phyloP scores from a whole-genome alignment of 2,797 vertebrate species.

The Muscicapa striata region DNA sequence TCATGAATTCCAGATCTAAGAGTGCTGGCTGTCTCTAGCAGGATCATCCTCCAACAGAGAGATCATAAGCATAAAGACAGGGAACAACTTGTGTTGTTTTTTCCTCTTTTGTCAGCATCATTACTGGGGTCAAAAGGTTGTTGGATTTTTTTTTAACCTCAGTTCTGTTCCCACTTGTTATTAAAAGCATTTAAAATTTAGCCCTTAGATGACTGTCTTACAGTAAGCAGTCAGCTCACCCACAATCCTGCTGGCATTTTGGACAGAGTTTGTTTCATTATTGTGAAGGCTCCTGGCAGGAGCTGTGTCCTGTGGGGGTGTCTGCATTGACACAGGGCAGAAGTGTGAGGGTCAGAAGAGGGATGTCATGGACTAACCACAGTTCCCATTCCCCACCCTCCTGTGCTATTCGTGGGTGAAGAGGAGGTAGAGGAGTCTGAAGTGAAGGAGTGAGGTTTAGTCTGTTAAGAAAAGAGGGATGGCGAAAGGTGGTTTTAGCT shows the following conservation, averaged over 20 bases:
- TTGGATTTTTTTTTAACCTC: not conserved
- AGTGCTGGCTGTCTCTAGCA: not conserved
- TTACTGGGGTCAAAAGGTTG: not conserved
- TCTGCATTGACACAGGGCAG: not conserved
- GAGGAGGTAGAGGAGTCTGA: not conserved
- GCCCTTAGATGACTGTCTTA: not conserved
- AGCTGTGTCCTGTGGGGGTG: accelerated
- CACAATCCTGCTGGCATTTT: not conserved
- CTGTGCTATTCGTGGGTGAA: not conserved
- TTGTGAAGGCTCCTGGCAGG: not conserved
- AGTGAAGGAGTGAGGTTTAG: not conserved
- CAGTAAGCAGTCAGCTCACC: not conserved
- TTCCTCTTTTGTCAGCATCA: not conserved
- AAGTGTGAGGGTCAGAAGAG: not conserved
- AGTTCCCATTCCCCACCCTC: accelerated
- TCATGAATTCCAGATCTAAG: not conserved
- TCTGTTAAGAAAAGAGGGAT: not conserved
- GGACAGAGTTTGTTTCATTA: not conserved
- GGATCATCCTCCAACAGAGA: not conserved
- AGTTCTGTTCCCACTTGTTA: not conserved
- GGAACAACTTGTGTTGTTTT: not conserved
- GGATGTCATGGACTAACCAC: not conserved
- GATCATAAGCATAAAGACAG: not conserved
- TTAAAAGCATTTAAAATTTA: not conserved
- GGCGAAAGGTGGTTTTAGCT: not conserved